phyloP scores from a whole-genome alignment of 2,113 vertebrate species.

The Xyliphius kryptos region DNA sequence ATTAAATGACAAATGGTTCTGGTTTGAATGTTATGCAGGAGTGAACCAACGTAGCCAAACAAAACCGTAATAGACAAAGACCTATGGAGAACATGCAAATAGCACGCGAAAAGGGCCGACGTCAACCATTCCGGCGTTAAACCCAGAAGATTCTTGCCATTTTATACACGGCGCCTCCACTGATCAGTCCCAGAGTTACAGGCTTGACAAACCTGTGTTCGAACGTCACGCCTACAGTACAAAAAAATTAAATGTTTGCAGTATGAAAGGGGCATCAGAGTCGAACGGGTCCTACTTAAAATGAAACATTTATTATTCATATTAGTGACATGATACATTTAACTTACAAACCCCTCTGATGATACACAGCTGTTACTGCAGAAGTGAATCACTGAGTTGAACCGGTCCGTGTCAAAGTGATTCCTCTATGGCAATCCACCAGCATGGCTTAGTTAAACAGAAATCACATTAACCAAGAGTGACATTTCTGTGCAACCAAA shows the following conservation, averaged over 20 bases:
- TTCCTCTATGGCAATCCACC: slow-evolving; percentile 25
- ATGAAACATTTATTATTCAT: slow-evolving; percentile 52
- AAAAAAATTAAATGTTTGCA: neutral
- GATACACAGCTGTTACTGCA: slow-evolving; percentile 34
- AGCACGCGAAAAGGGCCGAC: no score
- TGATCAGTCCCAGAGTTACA: no score
- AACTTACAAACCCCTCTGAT: slow-evolving; percentile 34
- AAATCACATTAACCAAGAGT: slow-evolving; percentile 32
- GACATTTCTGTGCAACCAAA: slow-evolving; percentile 34
- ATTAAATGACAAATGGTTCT: no score
- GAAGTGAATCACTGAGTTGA: slow-evolving; percentile 22
- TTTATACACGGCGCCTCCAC: no score
- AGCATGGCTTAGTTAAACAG: slow-evolving; percentile 35
- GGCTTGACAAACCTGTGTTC: no score
- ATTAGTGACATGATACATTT: slow-evolving; percentile 34
- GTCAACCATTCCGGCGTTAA: no score
- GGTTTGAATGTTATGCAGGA: no score
- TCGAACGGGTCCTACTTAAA: slow-evolving; percentile 38
- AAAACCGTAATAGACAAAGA: no score
- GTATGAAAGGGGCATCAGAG: neutral
- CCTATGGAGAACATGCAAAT: no score
- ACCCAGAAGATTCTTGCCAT: no score
- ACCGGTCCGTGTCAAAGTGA: slow-evolving; percentile 26
- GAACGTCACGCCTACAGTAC: no score
- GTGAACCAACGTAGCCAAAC: no score